Evolutionary conservation across 2,113 vertebrate genomes (phyloP).

Genomic region (Gobiocypris rarus): DNA sequence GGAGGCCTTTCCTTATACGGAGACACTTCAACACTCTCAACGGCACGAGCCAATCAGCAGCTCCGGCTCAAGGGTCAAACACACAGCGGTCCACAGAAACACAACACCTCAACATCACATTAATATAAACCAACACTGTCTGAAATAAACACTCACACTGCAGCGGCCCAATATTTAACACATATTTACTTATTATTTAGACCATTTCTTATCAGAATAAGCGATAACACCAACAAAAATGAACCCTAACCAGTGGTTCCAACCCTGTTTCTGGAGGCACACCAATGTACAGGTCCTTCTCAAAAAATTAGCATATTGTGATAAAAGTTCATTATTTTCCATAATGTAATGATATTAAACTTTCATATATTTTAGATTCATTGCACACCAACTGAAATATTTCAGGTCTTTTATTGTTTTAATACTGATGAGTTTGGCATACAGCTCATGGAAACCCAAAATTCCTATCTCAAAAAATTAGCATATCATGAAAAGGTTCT

Average conservation of each 20-base stretch:
- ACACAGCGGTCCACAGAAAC: conserved; percentile 13
- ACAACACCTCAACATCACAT: conserved; percentile 16
- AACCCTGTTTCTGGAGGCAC: not conserved
- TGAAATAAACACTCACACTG: not conserved
- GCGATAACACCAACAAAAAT: not conserved
- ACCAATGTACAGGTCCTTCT: no score
- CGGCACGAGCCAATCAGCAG: conserved; percentile 55
- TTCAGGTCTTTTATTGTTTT: no score
- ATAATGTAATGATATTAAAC: no score
- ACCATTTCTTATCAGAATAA: not conserved
- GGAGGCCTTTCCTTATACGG: conserved; percentile 64
- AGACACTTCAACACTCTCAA: conserved; percentile 26
- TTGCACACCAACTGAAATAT: no score
- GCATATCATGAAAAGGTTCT: no score
- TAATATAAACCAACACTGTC: not conserved
- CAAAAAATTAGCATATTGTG: no score
- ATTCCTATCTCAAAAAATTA: no score
- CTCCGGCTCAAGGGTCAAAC: conserved; percentile 50
- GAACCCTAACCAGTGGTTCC: not conserved
- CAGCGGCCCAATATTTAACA: not conserved
- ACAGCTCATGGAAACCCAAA: no score
- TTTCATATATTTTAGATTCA: no score
- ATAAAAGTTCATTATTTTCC: no score
- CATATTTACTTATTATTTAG: not conserved
- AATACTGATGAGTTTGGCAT: no score